These are phyloP conservation scores for Quadroppia sp. DNA, from an alignment of 2,888 invertebrate genomes.

Conservation along the genomic window DNA sequence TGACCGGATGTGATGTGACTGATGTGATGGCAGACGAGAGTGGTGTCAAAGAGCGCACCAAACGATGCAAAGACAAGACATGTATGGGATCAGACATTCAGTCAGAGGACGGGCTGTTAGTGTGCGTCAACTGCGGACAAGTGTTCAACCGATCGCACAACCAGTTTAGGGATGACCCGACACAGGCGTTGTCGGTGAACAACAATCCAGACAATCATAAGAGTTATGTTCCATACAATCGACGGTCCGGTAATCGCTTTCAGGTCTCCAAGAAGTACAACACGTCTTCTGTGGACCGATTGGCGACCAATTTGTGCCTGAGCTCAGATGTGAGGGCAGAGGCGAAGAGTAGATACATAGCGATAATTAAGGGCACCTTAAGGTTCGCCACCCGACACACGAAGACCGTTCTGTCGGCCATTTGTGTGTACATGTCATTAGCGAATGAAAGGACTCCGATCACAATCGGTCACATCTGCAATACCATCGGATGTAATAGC, in stretches of 20 bases:
- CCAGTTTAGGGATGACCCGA: background rate
- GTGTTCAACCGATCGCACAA: background rate
- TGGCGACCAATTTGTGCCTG: background rate
- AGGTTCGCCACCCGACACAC: no score
- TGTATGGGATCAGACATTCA: background rate
- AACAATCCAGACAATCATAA: background rate
- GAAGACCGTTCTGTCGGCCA: background rate
- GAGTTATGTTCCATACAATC: background rate
- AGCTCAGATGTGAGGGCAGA: background rate
- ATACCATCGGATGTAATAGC: background rate
- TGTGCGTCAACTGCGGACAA: constrained; percentile 10
- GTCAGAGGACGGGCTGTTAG: background rate
- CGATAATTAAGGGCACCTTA: background rate
- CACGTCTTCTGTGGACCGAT: background rate
- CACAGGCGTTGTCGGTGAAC: background rate
- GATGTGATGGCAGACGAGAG: no score
- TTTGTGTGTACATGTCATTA: background rate
- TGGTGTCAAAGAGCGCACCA: no score
- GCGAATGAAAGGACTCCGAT: background rate
- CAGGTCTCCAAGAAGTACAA: background rate
- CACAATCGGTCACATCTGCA: background rate
- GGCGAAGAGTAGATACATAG: background rate
- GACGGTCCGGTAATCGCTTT: background rate
- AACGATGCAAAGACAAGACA: no score
- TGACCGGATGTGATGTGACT: no score